phyloP scores from a whole-genome alignment of 2,888 invertebrate species.

The Drosophila anomalipes region DNA sequence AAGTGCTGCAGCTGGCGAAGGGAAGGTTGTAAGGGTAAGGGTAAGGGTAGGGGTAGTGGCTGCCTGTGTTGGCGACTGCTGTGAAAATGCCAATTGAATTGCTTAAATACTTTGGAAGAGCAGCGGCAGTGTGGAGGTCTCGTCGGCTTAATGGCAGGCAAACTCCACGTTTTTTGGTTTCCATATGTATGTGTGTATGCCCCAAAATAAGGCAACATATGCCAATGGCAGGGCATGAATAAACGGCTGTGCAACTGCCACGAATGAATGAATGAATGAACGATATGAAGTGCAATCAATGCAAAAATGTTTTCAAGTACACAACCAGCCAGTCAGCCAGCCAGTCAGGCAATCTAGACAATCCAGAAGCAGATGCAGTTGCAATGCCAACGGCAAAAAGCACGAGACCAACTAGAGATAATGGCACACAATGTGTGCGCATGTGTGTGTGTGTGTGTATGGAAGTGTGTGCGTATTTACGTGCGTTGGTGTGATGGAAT shows the following conservation, averaged over 20 bases:
- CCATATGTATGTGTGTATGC: conserved; percentile 46
- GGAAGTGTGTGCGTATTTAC: conserved; percentile 41
- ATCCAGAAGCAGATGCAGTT: conserved; percentile 59
- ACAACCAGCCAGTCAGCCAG: conserved; percentile 27
- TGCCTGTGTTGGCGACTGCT: conserved; percentile 48
- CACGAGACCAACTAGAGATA: conserved; percentile 30
- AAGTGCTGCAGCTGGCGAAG: conserved; percentile 52
- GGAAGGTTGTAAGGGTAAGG: neutral
- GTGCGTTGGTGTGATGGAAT: conserved; percentile 80
- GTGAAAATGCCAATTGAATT: conserved; percentile 78
- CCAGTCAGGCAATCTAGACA: conserved; percentile 36
- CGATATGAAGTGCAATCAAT: conserved; percentile 84
- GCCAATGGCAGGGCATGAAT: conserved; percentile 69
- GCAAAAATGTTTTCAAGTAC: conserved; percentile 79
- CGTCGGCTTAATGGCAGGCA: conserved; percentile 61
- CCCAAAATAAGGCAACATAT: conserved; percentile 69
- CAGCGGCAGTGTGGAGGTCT: conserved; percentile 30
- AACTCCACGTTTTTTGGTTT: conserved; percentile 56
- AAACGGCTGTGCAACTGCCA: conserved; percentile 49
- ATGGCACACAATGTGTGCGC: neutral
- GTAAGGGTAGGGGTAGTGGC: neutral
- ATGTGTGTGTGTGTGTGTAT: neutral
- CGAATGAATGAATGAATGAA: conserved; percentile 46
- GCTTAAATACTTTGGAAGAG: conserved; percentile 74
- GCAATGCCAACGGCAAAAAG: conserved; percentile 12